Percentiles rank a stretch among this genome's conserved stretches.
Evolutionary conservation across 2,113 vertebrate species (phyloP).

Genomic region (Cettia cetti): DNA sequence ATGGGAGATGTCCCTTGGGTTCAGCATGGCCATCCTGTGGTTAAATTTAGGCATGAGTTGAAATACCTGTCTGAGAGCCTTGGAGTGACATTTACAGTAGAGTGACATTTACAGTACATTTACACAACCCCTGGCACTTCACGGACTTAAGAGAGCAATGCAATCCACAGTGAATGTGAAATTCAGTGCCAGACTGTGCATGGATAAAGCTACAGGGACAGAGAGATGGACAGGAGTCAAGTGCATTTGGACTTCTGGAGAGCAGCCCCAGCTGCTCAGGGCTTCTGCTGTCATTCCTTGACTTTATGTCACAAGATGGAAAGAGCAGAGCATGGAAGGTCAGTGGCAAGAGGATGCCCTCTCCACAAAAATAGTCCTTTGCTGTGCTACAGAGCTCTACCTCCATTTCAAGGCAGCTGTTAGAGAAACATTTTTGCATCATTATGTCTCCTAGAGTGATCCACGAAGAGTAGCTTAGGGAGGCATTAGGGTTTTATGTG

Average conservation of each 20-base stretch:
- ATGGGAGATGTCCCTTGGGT: neutral
- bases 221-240: conserved; percentile 37
- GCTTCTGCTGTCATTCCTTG: neutral
- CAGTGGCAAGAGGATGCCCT: neutral
- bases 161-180: neutral
- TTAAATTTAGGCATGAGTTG: neutral
- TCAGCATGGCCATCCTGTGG: neutral
- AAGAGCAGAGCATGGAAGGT: neutral
- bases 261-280: neutral
- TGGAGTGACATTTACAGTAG: neutral
- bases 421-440: neutral
- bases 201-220: neutral
- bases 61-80: neutral
- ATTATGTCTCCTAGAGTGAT: neutral
- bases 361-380: neutral
- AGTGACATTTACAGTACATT: neutral
- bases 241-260: neutral
- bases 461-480: neutral
- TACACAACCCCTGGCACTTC: neutral
- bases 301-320: neutral
- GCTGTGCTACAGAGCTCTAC: neutral
- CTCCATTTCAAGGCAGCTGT: conserved; percentile 18
- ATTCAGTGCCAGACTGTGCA: neutral
- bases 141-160: neutral
- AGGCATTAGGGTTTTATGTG: conserved; percentile 31